phyloP scores from a whole-genome alignment of 2,888 invertebrate genomes.

The Megastigmus dorsalis region DNA sequence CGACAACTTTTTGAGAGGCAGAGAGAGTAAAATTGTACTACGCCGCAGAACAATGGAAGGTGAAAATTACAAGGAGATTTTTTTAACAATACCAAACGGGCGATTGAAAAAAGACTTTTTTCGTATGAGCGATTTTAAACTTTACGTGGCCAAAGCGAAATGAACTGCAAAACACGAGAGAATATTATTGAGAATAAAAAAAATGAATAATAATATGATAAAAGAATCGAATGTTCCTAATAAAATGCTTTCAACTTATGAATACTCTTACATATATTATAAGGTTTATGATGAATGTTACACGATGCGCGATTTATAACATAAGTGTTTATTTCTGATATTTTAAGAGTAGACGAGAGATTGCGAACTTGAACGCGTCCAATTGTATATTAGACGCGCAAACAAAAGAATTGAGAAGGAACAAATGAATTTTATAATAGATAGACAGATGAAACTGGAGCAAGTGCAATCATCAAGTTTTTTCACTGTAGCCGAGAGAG shows the following conservation, averaged over 20 bases:
- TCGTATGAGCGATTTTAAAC: conserved; percentile 38
- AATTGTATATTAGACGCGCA: conserved; percentile 42
- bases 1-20: too few relatives aligned
- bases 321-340: conserved; percentile 50
- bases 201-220: background rate
- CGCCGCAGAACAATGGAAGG: background rate
- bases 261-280: conserved; percentile 50
- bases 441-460: conserved; percentile 31
- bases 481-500: conserved; percentile 21
- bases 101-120: conserved; percentile 39
- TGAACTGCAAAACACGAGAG: conserved; percentile 43
- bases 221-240: conserved; percentile 53
- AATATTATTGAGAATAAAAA: conserved; percentile 24
- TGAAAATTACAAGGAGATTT: background rate
- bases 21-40: too few relatives aligned
- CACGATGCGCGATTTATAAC: conserved; percentile 42
- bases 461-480: conserved; percentile 51
- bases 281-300: conserved; percentile 49
- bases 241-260: conserved; percentile 52
- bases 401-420: too few relatives aligned
- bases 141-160: conserved; percentile 51
- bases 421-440: background rate
- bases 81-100: background rate
- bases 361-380: conserved; percentile 42
- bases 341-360: conserved; percentile 16